A percentile compares a stretch with the other conserved stretches of the same genome.
Evolutionary conservation across 2,113 vertebrate species (phyloP).

Genomic region (Desmodus rotundus): DNA sequence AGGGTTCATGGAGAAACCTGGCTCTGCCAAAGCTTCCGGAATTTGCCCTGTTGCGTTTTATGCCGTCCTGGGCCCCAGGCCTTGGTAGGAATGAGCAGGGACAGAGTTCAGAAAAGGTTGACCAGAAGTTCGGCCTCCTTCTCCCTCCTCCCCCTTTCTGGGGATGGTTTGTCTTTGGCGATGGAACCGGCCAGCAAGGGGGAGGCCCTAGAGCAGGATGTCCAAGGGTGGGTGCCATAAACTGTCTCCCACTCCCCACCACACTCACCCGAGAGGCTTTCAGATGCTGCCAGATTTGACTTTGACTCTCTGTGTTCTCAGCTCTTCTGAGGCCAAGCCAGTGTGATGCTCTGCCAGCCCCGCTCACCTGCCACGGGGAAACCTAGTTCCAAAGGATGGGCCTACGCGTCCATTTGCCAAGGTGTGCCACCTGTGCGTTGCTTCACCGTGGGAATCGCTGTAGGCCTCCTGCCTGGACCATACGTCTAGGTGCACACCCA

Average conservation of each 20-base stretch:
- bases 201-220: not conserved
- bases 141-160: not conserved
- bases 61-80: not conserved
- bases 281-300: not conserved
- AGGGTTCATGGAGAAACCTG: not conserved
- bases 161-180: fast-evolving
- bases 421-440: fast-evolving
- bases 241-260: fast-evolving
- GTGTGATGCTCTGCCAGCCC: not conserved
- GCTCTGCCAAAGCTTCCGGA: not conserved
- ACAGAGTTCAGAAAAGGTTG: not conserved
- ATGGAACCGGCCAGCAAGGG: not conserved
- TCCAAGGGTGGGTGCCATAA: not conserved
- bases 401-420: not conserved
- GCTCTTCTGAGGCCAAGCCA: not conserved
- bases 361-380: fast-evolving
- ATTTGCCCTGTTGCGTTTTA: not conserved
- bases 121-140: not conserved
- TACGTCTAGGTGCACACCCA: not conserved
- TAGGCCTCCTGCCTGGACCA: not conserved
- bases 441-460: not conserved
- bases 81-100: not conserved
- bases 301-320: not conserved
- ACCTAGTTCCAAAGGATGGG: not conserved
- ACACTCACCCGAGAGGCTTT: not conserved